Conservation (phyloP, 37 sponge, comb jelly and placozoan genomes). For the Oopsacas minuta region DNA sequence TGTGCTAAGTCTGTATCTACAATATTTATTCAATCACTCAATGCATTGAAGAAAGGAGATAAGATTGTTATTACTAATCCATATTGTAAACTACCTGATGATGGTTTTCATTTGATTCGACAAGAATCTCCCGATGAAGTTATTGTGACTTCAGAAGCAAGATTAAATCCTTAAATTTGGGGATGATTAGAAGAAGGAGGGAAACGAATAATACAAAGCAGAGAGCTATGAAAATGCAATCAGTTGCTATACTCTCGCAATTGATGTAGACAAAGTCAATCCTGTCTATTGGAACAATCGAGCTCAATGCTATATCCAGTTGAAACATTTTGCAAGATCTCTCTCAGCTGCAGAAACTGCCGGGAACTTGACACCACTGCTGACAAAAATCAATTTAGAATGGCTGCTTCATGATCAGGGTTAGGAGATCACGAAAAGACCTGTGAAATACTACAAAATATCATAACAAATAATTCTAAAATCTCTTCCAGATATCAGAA, state of each 20-base stretch:
- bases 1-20: background rate
- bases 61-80: background rate
- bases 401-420: conserved; percentile 54
- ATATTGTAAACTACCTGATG: background rate
- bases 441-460: conserved; percentile 31
- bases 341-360: conserved; percentile 36
- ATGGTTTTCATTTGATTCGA: background rate
- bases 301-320: conserved; percentile 66
- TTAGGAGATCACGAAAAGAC: conserved; percentile 44
- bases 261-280: conserved; percentile 5
- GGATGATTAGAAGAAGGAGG: conserved; percentile 26
- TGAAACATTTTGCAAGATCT: conserved; percentile 33
- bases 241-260: conserved; percentile 26
- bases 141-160: background rate
- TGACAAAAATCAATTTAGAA: conserved; percentile 57
- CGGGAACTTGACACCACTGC: conserved; percentile 44
- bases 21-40: background rate
- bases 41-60: background rate
- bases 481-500: background rate
- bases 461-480: background rate
- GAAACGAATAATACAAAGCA: conserved; percentile 43
- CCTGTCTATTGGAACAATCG: conserved; percentile 53
- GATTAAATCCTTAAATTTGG: background rate
- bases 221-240: conserved; percentile 33
- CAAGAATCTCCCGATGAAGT: background rate